Conservation (phyloP, 2,113 vertebrate species). For the Atrichornis clamosus region DNA sequence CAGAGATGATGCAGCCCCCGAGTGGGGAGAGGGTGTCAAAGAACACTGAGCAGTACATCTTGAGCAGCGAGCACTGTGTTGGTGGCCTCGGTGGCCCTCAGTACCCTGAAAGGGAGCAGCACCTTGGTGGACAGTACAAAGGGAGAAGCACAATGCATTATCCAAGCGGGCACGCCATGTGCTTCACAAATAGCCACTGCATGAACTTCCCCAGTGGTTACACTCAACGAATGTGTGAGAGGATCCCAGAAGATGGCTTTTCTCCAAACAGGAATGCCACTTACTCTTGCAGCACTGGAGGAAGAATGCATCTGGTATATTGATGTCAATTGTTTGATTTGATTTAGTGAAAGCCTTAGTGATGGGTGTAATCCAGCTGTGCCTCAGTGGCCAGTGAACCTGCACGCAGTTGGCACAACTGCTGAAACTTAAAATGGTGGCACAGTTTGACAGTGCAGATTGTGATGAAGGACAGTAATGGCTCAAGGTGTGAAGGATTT, state of each 20-base stretch:
- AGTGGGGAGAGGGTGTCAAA: slow-evolving; percentile 61
- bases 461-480: not conserved
- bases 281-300: slow-evolving; percentile 72
- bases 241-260: slow-evolving; percentile 67
- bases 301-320: slow-evolving; percentile 89
- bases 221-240: slow-evolving; percentile 68
- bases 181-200: slow-evolving; percentile 70
- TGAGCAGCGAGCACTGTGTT: slow-evolving; percentile 72
- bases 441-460: not conserved
- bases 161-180: slow-evolving; percentile 59
- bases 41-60: slow-evolving; percentile 63
- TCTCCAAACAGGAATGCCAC: slow-evolving; percentile 63
- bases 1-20: slow-evolving; percentile 60
- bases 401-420: not conserved
- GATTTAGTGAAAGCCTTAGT: not conserved
- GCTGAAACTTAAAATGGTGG: not conserved
- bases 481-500: not conserved
- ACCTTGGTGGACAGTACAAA: slow-evolving; percentile 76
- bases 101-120: slow-evolving; percentile 68
- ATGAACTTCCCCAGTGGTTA: slow-evolving; percentile 72
- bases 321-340: slow-evolving; percentile 27
- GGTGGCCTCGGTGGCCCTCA: slow-evolving; percentile 48
- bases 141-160: slow-evolving; percentile 74
- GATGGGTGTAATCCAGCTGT: not conserved
- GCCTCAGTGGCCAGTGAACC: not conserved